Base-by-base conservation (phyloP, 2,113 vertebrate genomes). In the Thamnophis sirtalis region DNA sequence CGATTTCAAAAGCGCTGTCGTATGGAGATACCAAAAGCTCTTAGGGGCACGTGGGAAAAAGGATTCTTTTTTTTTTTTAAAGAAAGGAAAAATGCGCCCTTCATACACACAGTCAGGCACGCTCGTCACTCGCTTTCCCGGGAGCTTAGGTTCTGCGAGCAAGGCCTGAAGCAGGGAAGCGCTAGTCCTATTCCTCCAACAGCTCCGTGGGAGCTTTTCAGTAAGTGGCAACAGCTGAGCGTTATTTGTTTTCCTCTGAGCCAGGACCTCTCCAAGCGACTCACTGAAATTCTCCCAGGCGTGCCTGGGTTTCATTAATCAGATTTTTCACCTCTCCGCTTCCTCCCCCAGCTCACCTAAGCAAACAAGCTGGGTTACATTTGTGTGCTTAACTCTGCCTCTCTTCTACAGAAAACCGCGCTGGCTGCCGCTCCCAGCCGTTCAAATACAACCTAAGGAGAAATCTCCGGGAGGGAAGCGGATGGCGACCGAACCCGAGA, bases 361-460 rank as follows among this genome's bases (percentile, higher is more conserved):
- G 96, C 97, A 96, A 97, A 97, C 93, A 94, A 80, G 95, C 96
- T 97, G 95, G 95, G 96, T 96, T 95, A 93, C 96, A 94, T 97
- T 96, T 97, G 97, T 96, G 96, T 97, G 97, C 95, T 97, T 97
- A 98, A 98, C 97, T 96, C 95, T 97, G 96, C 97, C 94, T 98
- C 96, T 98, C 97, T 97, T 91, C 97, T 96, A 94, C 97, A 98
- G 98, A 97, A 95, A 95, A 95, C 97, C 96, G 26, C 95, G 95
- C 95, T 92, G 88, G 96, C 96, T 95, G 96, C 94, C 84, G 91
- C 58, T 94, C 96, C 95, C 94, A 96, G 95, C 97, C 95, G 92
- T 93, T 95, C 96, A 95, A 10, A 88, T 96, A 93, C 95, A 94
- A 15, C 17, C 96, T 96, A 92, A 56, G 95, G 94, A 95, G 94